These are phyloP conservation scores for Sarcophaga peregrina DNA, from an alignment of 1,140 invertebrate genomes.

Conservation along the genomic window DNA sequence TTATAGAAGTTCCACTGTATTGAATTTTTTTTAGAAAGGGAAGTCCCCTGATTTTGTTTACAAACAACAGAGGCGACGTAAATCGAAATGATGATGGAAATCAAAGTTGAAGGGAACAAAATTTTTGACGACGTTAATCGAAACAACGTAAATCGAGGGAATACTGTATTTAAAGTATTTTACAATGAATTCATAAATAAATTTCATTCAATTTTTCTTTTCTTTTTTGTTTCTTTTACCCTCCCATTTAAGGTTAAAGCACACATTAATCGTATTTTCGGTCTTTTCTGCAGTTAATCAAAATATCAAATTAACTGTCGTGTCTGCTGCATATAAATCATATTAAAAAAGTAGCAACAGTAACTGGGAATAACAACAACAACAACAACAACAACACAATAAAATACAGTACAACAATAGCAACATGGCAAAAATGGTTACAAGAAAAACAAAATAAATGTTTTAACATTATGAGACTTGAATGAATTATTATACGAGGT, in stretches of 20 bases:
- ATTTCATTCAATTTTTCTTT: not conserved
- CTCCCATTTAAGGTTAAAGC: slow-evolving; percentile 25
- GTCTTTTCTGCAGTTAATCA: slow-evolving; percentile 61
- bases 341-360: slow-evolving; percentile 45
- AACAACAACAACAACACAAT: no score
- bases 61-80: no score
- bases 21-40: no score
- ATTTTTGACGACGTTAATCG: no score
- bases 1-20: no score
- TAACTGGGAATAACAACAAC: not conserved
- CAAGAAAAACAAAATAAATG: slow-evolving; percentile 25
- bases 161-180: no score
- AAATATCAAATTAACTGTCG: slow-evolving; percentile 66
- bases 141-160: no score
- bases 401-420: not conserved
- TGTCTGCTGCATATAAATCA: slow-evolving; percentile 65
- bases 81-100: no score
- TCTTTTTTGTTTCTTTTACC: not conserved
- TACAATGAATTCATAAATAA: not conserved
- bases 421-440: not conserved
- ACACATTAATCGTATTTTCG: slow-evolving; percentile 32
- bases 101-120: no score
- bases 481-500: slow-evolving; percentile 24
- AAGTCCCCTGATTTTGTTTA: no score
- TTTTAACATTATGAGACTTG: slow-evolving; percentile 31